These are phyloP conservation scores for Euphydryas editha DNA, from an alignment of 2,888 invertebrate species.

Conservation along the genomic window DNA sequence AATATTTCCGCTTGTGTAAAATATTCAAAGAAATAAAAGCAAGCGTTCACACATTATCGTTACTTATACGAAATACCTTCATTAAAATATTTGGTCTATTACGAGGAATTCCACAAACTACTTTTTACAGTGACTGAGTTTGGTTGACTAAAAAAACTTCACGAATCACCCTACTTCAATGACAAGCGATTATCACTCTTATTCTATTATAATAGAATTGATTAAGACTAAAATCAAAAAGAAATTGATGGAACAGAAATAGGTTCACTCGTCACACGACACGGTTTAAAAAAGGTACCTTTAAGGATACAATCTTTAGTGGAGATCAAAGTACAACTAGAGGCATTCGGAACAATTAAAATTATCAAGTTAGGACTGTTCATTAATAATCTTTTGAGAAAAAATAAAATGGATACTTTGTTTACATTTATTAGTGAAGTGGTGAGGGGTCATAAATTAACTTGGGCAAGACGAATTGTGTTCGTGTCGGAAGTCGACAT, in stretches of 20 bases:
- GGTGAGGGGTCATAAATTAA: constrained; percentile 76
- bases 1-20: constrained; percentile 63
- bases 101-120: constrained; percentile 61
- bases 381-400: constrained; percentile 72
- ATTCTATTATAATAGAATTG: constrained; percentile 1
- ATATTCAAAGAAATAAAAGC: constrained; percentile 50
- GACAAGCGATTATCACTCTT: constrained; percentile 18
- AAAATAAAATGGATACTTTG: constrained; percentile 73
- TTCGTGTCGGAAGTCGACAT: constrained; percentile 45
- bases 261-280: constrained; percentile 53
- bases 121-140: constrained; percentile 62
- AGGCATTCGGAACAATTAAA: constrained; percentile 73
- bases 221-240: background rate
- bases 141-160: constrained; percentile 51
- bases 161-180: constrained; percentile 11
- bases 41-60: constrained; percentile 64
- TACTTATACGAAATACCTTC: constrained; percentile 64
- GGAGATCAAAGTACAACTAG: constrained; percentile 59
- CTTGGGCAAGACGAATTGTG: constrained; percentile 70
- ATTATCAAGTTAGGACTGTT: constrained; percentile 64
- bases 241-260: constrained; percentile 4
- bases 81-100: constrained; percentile 77
- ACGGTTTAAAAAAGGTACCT: constrained; percentile 53
- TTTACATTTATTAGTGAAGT: constrained; percentile 81
- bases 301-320: constrained; percentile 55